Conservation (phyloP, 1,140 invertebrate species). For the Lepidurus apus region DNA sequence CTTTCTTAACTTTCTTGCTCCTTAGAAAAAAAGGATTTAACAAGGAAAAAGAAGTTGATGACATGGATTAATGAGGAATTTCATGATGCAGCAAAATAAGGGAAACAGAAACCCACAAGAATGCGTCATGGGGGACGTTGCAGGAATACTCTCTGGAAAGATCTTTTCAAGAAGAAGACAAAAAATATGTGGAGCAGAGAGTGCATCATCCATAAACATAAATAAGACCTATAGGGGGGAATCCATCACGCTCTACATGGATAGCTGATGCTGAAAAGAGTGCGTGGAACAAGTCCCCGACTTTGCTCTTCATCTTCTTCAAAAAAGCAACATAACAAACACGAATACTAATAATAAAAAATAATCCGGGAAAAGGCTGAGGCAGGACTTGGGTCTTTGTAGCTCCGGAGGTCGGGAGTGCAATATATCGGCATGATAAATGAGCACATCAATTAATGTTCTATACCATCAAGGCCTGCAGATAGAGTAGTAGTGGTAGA, state of each 20-base stretch:
- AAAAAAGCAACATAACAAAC: neutral
- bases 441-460: neutral
- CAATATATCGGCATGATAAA: slow-evolving; percentile 11
- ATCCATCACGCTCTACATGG: neutral
- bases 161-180: neutral
- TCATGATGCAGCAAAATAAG: slow-evolving; percentile 4
- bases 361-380: neutral
- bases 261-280: neutral
- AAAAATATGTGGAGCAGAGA: neutral
- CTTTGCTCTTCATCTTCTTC: neutral
- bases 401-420: neutral
- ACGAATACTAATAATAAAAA: neutral
- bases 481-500: neutral
- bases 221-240: neutral
- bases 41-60: neutral
- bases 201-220: neutral
- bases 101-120: neutral
- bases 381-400: neutral
- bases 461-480: neutral
- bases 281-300: neutral
- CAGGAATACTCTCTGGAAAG: neutral
- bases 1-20: neutral
- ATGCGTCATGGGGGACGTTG: neutral
- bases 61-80: slow-evolving; percentile 15
- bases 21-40: neutral